Evolutionary conservation across 1,140 invertebrate genomes (phyloP).

Genomic region (Lucilia cuprina): DNA sequence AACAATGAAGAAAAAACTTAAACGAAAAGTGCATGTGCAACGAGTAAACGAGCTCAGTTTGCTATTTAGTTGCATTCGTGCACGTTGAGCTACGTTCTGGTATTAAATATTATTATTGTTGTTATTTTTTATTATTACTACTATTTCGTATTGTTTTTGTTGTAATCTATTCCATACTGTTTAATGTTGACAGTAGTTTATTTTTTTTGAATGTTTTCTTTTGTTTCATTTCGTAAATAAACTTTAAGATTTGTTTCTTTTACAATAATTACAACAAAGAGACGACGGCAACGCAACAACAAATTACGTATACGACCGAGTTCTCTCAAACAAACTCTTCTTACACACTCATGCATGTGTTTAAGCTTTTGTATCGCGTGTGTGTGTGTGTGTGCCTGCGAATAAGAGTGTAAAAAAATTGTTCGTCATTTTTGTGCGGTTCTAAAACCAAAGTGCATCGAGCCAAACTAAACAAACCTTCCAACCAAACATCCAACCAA

Average conservation of each 20-base stretch:
- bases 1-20: conserved; percentile 23
- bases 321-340: background rate
- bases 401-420: background rate
- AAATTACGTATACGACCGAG: background rate
- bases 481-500: background rate
- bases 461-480: background rate
- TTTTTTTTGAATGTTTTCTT: background rate
- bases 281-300: background rate
- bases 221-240: conserved; percentile 1
- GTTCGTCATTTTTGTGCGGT: background rate
- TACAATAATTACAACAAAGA: background rate
- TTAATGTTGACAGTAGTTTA: background rate
- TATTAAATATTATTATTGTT: conserved; percentile 14
- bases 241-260: background rate
- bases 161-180: background rate
- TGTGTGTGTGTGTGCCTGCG: background rate
- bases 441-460: background rate
- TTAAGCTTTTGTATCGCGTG: background rate
- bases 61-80: conserved; percentile 36
- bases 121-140: background rate
- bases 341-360: background rate
- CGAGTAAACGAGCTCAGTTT: conserved; percentile 45
- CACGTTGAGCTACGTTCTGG: conserved; percentile 38
- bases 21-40: conserved; percentile 59
- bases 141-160: background rate